Evolutionary conservation across 2,888 invertebrate species (phyloP).

Genomic region (Tetragnatha montana): DNA sequence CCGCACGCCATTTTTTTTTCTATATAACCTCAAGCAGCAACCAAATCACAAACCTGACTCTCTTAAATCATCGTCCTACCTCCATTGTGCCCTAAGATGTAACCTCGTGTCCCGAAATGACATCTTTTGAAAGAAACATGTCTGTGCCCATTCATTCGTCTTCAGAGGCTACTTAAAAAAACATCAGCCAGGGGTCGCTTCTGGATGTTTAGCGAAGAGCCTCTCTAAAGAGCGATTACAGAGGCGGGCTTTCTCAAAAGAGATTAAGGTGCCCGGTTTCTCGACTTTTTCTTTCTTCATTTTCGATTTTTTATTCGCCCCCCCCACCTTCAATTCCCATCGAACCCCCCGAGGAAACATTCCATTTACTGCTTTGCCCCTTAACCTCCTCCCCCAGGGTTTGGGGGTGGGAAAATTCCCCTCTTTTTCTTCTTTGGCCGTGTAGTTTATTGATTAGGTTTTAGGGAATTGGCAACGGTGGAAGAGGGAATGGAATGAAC

Average conservation of each 20-base stretch:
- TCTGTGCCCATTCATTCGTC: neutral
- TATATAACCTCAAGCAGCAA: no score
- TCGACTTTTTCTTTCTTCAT: neutral
- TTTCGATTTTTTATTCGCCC: neutral
- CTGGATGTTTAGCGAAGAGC: neutral
- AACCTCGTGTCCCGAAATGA: neutral
- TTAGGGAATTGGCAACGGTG: neutral
- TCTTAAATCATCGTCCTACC: no score
- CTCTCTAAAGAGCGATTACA: neutral
- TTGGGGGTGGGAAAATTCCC: neutral
- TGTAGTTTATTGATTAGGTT: slow-evolving; percentile 52
- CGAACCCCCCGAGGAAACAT: slow-evolving; percentile 48
- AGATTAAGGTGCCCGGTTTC: slow-evolving; percentile 11
- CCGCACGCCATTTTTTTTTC: no score
- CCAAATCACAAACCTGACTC: no score
- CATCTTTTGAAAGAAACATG: neutral
- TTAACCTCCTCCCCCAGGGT: slow-evolving; percentile 26
- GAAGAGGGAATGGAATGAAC: no score
- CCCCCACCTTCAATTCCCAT: neutral
- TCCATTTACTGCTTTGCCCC: slow-evolving; percentile 62
- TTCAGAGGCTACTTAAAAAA: neutral
- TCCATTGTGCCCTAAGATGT: neutral
- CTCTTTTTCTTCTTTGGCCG: slow-evolving; percentile 11
- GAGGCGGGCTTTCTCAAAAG: neutral
- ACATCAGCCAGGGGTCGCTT: neutral